These are phyloP conservation scores for Endotricha flammealis DNA, from an alignment of 2,888 invertebrate species.

Conservation along the genomic window DNA sequence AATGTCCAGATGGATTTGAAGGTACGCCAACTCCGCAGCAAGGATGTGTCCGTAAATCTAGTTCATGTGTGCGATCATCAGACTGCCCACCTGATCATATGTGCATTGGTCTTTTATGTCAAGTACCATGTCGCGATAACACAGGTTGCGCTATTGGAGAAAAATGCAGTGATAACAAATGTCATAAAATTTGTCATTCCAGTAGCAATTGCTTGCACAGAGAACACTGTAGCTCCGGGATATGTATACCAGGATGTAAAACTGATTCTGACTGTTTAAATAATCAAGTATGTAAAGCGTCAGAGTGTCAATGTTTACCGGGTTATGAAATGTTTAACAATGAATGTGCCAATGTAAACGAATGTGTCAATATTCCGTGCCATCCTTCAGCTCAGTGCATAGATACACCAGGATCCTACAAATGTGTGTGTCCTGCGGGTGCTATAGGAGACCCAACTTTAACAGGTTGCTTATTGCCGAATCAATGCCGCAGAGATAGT, in stretches of 20 bases:
- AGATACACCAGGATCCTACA: conserved; percentile 88
- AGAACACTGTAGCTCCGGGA: conserved; percentile 90
- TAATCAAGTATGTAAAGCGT: conserved; percentile 86
- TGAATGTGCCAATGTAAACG: conserved; percentile 90
- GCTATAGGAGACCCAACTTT: conserved; percentile 85
- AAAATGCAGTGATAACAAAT: conserved; percentile 86
- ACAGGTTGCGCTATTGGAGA: conserved; percentile 90
- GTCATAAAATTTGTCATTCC: conserved; percentile 91
- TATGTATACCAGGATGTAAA: conserved; percentile 90
- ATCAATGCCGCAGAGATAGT: conserved; percentile 84
- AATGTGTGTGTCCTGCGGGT: conserved; percentile 87
- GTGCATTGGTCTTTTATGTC: conserved; percentile 88
- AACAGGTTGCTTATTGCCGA: conserved; percentile 85
- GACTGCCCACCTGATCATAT: conserved; percentile 88
- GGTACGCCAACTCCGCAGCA: conserved; percentile 92
- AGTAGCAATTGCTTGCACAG: conserved; percentile 94
- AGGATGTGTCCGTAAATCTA: conserved; percentile 91
- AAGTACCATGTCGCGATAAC: conserved; percentile 86
- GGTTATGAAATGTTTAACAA: conserved; percentile 86
- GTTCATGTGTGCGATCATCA: conserved; percentile 80
- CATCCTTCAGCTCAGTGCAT: conserved; percentile 88
- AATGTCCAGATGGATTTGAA: conserved; percentile 90
- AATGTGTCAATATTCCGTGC: conserved; percentile 88
- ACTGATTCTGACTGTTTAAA: conserved; percentile 87
- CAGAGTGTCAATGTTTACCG: conserved; percentile 85